Evolutionary conservation across 2,888 invertebrate species (phyloP).

Genomic region (Acrobasis repandana): DNA sequence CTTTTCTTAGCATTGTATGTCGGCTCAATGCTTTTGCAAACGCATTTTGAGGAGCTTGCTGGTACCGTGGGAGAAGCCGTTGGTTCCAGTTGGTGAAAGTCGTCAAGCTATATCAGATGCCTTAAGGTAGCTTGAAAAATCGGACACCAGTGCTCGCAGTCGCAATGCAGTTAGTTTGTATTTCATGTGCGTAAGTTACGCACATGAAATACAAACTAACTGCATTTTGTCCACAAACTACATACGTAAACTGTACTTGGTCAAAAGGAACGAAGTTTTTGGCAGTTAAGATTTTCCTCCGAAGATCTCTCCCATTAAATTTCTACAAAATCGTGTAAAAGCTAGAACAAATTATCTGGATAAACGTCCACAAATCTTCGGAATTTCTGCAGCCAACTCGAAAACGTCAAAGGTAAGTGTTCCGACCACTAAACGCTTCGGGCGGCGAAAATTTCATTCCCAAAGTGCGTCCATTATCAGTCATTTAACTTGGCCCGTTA

Average conservation of each 20-base stretch:
- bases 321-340: background rate
- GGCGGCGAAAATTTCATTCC: constrained; percentile 55
- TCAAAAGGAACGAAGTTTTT: no score
- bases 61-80: background rate
- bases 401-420: constrained; percentile 36
- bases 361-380: background rate
- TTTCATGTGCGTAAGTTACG: no score
- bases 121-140: background rate
- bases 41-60: no score
- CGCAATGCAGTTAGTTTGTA: no score
- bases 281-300: no score
- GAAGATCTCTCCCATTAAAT: no score
- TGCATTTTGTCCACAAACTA: no score
- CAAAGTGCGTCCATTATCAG: constrained; percentile 66
- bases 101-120: background rate
- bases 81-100: background rate
- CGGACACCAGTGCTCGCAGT: background rate
- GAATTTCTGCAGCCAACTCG: background rate
- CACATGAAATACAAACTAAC: no score
- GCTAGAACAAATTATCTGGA: background rate
- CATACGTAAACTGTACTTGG: no score
- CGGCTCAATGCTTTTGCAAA: background rate
- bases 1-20: no score
- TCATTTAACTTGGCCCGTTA: constrained; percentile 65
- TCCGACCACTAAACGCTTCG: constrained; percentile 42